Evolutionary conservation across 1,140 invertebrate genomes (phyloP).

Genomic region (Choristoneura fumiferana): DNA sequence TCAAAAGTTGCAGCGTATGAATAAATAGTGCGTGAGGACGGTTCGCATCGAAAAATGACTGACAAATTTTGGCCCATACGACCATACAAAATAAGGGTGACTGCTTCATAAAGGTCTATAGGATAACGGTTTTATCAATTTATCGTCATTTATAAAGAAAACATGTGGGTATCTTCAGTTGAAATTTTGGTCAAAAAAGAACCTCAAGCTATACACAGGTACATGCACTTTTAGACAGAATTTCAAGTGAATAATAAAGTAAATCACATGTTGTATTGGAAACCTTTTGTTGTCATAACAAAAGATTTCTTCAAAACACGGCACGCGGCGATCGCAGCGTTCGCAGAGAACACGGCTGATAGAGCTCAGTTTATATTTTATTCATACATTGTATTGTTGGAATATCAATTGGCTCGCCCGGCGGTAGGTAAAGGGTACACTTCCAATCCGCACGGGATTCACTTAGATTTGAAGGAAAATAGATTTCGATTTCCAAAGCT

Average conservation of each 20-base stretch:
- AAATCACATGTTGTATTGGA: constrained; percentile 9
- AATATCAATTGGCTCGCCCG: constrained; percentile 78
- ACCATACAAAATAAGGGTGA: no score
- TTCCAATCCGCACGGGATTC: constrained; percentile 78
- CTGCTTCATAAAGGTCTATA: no score
- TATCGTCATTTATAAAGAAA: no score
- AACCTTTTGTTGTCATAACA: constrained; percentile 18
- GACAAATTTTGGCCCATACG: no score
- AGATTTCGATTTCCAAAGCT: constrained; percentile 78
- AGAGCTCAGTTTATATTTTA: constrained; percentile 77
- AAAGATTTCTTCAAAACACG: constrained; percentile 55
- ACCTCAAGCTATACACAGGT: no score
- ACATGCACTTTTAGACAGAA: constrained; percentile 33
- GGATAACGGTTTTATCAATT: no score
- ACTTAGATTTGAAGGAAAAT: constrained; percentile 79
- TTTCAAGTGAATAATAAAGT: constrained; percentile 22
- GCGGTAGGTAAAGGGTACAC: constrained; percentile 78
- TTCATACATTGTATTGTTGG: constrained; percentile 79
- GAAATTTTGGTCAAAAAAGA: no score
- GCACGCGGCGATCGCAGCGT: constrained; percentile 51
- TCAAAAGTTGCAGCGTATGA: no score
- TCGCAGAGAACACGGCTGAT: constrained; percentile 55
- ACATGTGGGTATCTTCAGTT: no score
- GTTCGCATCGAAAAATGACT: no score
- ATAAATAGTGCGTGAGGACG: no score